Percentiles rank a stretch among this genome's conserved stretches.
phyloP scores from a whole-genome alignment of 2,797 vertebrate genomes.

The Spea hammondii region DNA sequence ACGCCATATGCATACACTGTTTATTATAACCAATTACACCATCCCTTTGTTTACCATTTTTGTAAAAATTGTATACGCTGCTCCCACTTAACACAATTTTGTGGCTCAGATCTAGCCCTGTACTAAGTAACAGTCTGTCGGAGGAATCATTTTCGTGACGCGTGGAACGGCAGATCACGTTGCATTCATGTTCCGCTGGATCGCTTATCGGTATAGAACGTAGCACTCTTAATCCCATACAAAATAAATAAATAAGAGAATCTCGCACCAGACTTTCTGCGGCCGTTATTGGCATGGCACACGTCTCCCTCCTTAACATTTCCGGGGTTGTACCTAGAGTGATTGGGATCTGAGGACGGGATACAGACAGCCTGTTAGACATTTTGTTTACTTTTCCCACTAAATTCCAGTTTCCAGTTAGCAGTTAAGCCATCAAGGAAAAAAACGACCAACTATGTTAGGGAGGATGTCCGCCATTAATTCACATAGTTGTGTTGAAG shows the following conservation, averaged over 20 bases:
- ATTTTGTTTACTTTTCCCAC: fast-evolving
- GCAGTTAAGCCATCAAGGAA: neutral
- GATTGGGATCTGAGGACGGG: constrained; percentile 62
- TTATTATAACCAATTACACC: too few species aligned
- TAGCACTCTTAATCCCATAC: too few species aligned
- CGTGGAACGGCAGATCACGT: too few species aligned
- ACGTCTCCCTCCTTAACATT: constrained; percentile 31
- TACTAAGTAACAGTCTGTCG: too few species aligned
- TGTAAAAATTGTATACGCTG: too few species aligned
- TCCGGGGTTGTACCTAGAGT: constrained; percentile 33
- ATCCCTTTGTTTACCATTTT: too few species aligned
- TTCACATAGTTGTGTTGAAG: constrained; percentile 4
- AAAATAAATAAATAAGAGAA: constrained; percentile 7
- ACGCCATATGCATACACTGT: too few species aligned
- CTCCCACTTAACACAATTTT: too few species aligned
- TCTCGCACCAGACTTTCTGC: constrained; percentile 60
- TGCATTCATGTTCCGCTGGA: too few species aligned
- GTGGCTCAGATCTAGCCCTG: too few species aligned
- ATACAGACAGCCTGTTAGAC: constrained; percentile 52
- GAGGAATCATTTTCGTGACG: too few species aligned
- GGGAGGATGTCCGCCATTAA: neutral
- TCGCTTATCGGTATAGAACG: too few species aligned
- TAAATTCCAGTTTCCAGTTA: neutral
- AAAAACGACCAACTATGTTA: neutral
- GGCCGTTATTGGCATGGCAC: constrained; percentile 48